Percentiles rank a stretch among this genome's conserved stretches.
phyloP scores from a whole-genome alignment of 2,797 vertebrate genomes.

The Rhadinocentrus ornatus region DNA sequence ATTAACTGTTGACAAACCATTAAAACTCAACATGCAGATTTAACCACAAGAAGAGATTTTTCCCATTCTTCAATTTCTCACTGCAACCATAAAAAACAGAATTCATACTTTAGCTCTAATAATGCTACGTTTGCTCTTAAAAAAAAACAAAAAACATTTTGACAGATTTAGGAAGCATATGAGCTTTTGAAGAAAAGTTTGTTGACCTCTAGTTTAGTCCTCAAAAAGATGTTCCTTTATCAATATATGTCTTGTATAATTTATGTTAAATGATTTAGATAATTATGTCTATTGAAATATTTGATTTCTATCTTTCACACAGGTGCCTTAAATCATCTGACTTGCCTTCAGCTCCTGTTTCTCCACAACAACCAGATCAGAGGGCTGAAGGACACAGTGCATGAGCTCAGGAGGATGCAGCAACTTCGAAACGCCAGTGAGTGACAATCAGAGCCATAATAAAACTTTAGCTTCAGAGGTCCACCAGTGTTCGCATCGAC shows the following conservation, averaged over 20 bases:
- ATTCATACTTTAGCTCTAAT: neutral
- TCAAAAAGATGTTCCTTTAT: neutral
- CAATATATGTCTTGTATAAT: too few species aligned
- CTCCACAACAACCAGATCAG: conserved; percentile 85
- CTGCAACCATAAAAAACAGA: neutral
- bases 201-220: neutral
- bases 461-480: neutral
- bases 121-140: neutral
- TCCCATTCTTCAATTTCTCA: neutral
- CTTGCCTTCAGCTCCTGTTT: conserved; percentile 62
- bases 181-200: neutral
- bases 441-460: neutral
- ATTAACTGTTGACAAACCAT: neutral
- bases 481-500: neutral
- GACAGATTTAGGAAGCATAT: too few species aligned
- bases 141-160: too few species aligned
- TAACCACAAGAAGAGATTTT: too few species aligned
- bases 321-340: conserved; percentile 41
- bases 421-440: conserved; percentile 43
- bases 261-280: neutral
- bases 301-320: neutral
- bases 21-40: too few species aligned
- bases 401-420: conserved; percentile 82
- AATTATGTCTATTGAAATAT: accelerated
- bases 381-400: conserved; percentile 75